Conservation (phyloP, 2,888 invertebrate species). For the Perizoma affinitatum region DNA sequence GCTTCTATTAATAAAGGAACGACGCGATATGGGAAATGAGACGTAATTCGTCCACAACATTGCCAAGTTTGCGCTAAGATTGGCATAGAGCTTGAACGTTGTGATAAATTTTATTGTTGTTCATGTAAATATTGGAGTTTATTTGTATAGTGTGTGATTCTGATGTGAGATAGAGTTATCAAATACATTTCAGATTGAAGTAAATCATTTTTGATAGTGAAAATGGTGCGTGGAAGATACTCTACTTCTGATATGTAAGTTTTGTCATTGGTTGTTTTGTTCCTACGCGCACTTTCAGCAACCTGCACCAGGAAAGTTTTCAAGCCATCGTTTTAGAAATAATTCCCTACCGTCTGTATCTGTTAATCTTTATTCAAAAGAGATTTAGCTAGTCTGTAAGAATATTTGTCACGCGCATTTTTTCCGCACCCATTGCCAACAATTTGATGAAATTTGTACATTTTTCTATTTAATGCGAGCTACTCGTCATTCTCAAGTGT, state of each 20-base stretch:
- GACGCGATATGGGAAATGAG: conserved; percentile 64
- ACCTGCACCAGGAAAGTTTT: conserved; percentile 1
- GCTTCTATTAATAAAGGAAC: conserved; percentile 69
- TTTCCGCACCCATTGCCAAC: conserved; percentile 34
- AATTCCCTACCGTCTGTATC: neutral
- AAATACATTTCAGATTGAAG: conserved; percentile 33
- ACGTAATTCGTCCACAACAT: conserved; percentile 67
- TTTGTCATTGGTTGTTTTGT: neutral
- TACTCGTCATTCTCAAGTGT: conserved; percentile 25
- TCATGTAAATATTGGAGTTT: conserved; percentile 62
- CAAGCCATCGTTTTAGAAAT: neutral
- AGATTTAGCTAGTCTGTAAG: neutral
- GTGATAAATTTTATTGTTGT: conserved; percentile 68
- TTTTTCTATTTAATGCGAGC: conserved; percentile 21
- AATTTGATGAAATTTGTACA: conserved; percentile 18
- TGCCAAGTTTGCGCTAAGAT: conserved; percentile 77
- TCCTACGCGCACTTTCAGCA: conserved; percentile 6
- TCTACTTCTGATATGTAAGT: conserved; percentile 80
- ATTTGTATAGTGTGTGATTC: conserved; percentile 60
- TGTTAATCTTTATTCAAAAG: neutral
- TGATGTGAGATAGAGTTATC: conserved; percentile 51
- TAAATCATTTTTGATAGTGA: conserved; percentile 50
- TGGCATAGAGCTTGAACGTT: conserved; percentile 55
- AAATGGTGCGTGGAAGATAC: conserved; percentile 79
- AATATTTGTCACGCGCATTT: conserved; percentile 18